A percentile compares a stretch with the other conserved stretches of the same genome.
These are phyloP conservation scores for Periophthalmodon schlosseri DNA, from an alignment of 2,113 vertebrate genomes.

Conservation along the genomic window DNA sequence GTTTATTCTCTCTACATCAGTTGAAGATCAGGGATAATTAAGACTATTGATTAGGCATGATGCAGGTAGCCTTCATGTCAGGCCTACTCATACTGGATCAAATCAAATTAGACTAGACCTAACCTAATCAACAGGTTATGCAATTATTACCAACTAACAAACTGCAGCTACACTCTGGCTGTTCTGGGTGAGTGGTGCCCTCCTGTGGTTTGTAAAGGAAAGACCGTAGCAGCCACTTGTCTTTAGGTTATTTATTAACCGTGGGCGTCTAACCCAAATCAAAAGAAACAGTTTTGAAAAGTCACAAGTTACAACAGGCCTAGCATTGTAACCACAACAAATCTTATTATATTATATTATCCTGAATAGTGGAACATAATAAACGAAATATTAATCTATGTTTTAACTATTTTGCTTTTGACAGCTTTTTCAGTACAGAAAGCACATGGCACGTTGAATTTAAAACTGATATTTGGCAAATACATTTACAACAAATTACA, in stretches of 20 bases:
- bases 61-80: not conserved
- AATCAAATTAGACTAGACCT: not conserved
- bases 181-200: constrained; percentile 48
- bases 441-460: too few relatives aligned
- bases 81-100: not conserved
- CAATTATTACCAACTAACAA: too few relatives aligned
- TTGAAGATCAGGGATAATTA: not conserved
- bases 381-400: too few relatives aligned
- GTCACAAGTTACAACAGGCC: not conserved
- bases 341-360: too few relatives aligned
- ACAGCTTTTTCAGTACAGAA: too few relatives aligned
- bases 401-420: too few relatives aligned
- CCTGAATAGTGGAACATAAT: too few relatives aligned
- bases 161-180: not conserved
- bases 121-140: not conserved
- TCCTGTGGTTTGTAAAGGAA: constrained; percentile 52
- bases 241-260: not conserved
- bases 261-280: not conserved
- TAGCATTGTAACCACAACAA: not conserved
- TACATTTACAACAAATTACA: too few relatives aligned
- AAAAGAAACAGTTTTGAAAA: not conserved
- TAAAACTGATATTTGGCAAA: too few relatives aligned
- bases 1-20: not conserved
- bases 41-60: not conserved
- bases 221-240: not conserved